These are phyloP conservation scores for Decapterus maruadsi DNA, from an alignment of 2,797 vertebrate species.

Conservation along the genomic window DNA sequence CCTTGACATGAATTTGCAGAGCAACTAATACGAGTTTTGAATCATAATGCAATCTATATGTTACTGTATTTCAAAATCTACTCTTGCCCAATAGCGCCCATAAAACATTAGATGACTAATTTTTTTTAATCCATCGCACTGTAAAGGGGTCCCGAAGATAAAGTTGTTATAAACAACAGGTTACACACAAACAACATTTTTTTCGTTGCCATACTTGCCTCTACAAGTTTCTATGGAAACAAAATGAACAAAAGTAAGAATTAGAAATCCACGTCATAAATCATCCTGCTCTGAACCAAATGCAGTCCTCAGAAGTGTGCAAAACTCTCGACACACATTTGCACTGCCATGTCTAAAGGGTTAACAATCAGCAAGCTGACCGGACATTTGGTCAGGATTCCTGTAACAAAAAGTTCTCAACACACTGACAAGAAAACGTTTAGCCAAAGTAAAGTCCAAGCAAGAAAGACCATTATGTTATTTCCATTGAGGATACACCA, in stretches of 20 bases:
- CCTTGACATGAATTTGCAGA: conserved; percentile 43
- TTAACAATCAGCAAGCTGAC: conserved; percentile 33
- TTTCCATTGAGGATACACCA: background rate
- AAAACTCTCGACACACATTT: conserved; percentile 25
- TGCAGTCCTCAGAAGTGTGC: conserved; percentile 45
- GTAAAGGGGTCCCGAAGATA: conserved; percentile 77
- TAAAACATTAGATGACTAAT: conserved; percentile 55
- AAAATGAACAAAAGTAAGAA: conserved; percentile 86
- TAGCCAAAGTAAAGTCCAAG: conserved; percentile 22
- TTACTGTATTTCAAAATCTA: conserved; percentile 29
- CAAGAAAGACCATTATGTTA: conserved; percentile 8
- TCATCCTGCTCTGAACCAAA: conserved; percentile 51
- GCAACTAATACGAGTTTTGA: background rate
- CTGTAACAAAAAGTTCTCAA: conserved; percentile 43
- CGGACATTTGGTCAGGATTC: conserved; percentile 30
- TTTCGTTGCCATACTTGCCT: conserved; percentile 95
- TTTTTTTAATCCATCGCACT: conserved; percentile 53
- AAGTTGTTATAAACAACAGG: conserved; percentile 80
- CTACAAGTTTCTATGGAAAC: conserved; percentile 98
- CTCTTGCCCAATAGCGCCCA: conserved; percentile 35
- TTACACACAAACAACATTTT: conserved; percentile 78
- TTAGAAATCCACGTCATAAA: conserved; percentile 77
- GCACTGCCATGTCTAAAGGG: conserved; percentile 7
- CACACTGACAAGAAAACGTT: conserved; percentile 29
- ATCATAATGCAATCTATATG: conserved; percentile 8